Base-by-base conservation (phyloP, 2,113 vertebrate genomes). In the Okapia johnstoni region DNA sequence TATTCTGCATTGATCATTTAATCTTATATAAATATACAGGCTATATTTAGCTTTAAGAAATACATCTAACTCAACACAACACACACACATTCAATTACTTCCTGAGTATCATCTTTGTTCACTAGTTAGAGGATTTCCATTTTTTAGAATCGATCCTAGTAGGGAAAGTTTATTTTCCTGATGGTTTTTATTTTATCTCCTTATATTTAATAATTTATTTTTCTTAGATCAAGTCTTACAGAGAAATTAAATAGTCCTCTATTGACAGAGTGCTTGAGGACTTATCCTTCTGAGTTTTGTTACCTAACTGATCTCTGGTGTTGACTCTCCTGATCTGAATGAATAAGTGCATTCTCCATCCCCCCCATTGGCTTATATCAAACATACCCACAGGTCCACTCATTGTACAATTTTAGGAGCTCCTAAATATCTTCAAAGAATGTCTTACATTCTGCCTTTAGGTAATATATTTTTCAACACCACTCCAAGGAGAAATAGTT, bases 381-480 rank as follows among this genome's bases (percentile, higher is more conserved):
- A 79, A 55, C 7, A 25, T 16, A 76, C 76, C 5, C 84, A 80
- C 6, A 66, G 61, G 61, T 81, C 26, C n/a, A 93, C 85, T 87
- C 63, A 73, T 13, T 55, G 12, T 55, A 87, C 48, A 70, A 63
- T 90, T 83, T 58, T n/a, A 93, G 21, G 23, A 54, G 1, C 6
- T 95, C 25, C 81, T 93, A 85, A 95, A 95, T 76, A 92, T 90
- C 16, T 85, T 63, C 79, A 63, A 95, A 96, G 58, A 81, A 54
- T 87, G 40, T 85, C 40, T 96, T 55, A 96, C 30, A 93, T 96
- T 94, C 36, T 96, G 77, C 84, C 87, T 90, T 97, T 46, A 93
- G 66, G 54, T 87, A 57, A 84, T 54, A 63, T 61, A 81, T 86
- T 94, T 93, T 96, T 94, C 58, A 87, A 85, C 43, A 95, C 55